Percentiles rank a stretch among this genome's conserved stretches.
phyloP scores from a whole-genome alignment of 2,113 vertebrate genomes.

The Spermophilus dauricus region DNA sequence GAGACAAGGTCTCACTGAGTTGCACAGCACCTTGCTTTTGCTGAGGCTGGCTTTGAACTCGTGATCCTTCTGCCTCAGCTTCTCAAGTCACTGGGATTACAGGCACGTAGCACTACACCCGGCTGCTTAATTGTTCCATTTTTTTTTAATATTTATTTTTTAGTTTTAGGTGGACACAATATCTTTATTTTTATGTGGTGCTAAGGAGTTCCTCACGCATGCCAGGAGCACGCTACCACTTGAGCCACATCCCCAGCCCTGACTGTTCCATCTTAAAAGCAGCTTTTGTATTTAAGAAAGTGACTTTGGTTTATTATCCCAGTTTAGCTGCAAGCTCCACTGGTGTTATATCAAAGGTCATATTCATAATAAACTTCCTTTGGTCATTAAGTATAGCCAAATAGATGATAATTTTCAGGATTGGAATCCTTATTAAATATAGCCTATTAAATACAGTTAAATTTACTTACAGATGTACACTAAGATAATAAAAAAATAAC shows the following conservation, averaged over 20 bases:
- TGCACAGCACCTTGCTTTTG: too few relatives aligned
- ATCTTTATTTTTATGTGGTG: too few relatives aligned
- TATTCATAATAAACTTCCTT: conserved; percentile 32
- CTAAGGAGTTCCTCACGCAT: too few relatives aligned
- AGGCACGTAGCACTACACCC: too few relatives aligned
- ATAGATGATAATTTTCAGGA: conserved; percentile 49
- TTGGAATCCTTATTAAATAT: conserved; percentile 36
- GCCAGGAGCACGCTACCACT: too few relatives aligned
- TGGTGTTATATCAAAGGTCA: not conserved
- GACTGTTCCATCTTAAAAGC: conserved; percentile 22
- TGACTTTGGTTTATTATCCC: not conserved
- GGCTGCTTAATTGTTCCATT: not conserved
- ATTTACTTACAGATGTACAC: not conserved
- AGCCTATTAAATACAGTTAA: conserved; percentile 30
- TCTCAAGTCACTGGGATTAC: too few relatives aligned
- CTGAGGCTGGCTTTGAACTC: too few relatives aligned
- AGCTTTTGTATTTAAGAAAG: conserved; percentile 43
- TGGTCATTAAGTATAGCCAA: conserved; percentile 20
- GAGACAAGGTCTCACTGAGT: too few relatives aligned
- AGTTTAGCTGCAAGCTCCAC: not conserved
- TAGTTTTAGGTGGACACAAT: too few relatives aligned
- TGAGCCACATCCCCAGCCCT: too few relatives aligned
- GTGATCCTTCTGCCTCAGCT: too few relatives aligned
- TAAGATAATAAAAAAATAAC: conserved; percentile 22
- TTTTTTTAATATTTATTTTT: not conserved